These are phyloP conservation scores for Drosophila tristis DNA, from an alignment of 1,140 invertebrate species.

Conservation along the genomic window DNA sequence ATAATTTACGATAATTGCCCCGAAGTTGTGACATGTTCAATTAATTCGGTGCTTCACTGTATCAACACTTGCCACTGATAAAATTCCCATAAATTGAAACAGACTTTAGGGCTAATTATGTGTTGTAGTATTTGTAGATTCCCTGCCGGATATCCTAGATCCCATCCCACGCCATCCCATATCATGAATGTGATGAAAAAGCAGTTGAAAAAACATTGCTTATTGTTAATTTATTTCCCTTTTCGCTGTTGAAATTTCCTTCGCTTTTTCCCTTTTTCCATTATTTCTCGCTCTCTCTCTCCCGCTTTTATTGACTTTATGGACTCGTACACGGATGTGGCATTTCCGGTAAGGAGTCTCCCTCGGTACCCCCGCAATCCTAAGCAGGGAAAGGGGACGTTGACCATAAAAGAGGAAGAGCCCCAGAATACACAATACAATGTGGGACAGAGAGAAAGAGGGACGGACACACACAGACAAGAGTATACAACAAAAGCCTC, in stretches of 20 bases:
- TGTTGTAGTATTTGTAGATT: not conserved
- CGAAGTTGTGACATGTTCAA: conserved; percentile 69
- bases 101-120: conserved; percentile 13
- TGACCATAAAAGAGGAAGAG: conserved; percentile 64
- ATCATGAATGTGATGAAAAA: conserved; percentile 39
- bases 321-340: conserved; percentile 69
- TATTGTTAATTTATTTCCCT: conserved; percentile 81
- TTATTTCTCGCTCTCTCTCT: conserved; percentile 28
- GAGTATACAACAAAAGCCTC: conserved; percentile 54
- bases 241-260: conserved; percentile 64
- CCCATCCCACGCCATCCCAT: conserved; percentile 9
- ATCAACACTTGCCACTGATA: conserved; percentile 19
- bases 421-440: conserved; percentile 35
- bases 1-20: conserved; percentile 80
- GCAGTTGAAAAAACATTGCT: conserved; percentile 64
- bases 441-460: conserved; percentile 25
- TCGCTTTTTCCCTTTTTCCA: conserved; percentile 34
- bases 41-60: conserved; percentile 41
- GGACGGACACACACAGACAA: not conserved
- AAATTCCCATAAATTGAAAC: not conserved
- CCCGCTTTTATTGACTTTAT: conserved; percentile 35
- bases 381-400: conserved; percentile 44
- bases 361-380: conserved; percentile 40
- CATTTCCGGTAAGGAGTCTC: conserved; percentile 63
- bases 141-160: conserved; percentile 26